phyloP scores from a whole-genome alignment of 2,797 vertebrate species.

The Chrysolophus pictus region DNA sequence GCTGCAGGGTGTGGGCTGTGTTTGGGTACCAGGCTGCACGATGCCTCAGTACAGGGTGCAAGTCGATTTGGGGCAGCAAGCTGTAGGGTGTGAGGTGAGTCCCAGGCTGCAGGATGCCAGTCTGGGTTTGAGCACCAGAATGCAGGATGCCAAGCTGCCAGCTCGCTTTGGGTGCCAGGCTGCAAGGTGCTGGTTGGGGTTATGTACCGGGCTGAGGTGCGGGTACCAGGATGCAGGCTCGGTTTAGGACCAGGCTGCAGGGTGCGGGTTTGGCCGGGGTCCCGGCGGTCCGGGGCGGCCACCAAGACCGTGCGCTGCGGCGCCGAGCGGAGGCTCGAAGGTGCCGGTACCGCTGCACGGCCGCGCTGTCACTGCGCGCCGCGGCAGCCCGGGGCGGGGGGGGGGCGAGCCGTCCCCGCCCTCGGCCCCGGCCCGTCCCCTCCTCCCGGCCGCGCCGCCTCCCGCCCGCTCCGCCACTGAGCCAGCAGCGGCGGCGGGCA shows the following conservation, averaged over 20 bases:
- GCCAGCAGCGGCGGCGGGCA: conserved; percentile 25
- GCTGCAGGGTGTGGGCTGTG: background rate
- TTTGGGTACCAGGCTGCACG: background rate
- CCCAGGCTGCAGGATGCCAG: background rate
- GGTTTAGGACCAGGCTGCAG: background rate
- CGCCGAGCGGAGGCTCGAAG: background rate
- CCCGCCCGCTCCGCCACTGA: conserved; percentile 3
- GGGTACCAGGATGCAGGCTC: background rate
- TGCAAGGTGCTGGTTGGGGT: background rate
- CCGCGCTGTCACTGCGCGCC: background rate
- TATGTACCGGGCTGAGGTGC: background rate
- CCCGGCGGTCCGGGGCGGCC: background rate
- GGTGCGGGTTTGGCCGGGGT: background rate
- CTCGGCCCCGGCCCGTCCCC: conserved; percentile 14
- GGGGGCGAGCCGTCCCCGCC: background rate
- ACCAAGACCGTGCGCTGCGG: background rate
- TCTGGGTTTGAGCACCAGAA: background rate
- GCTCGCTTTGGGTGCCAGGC: background rate
- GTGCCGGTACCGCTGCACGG: background rate
- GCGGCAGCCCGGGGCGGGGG: background rate
- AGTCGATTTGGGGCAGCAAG: background rate
- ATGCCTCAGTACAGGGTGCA: background rate
- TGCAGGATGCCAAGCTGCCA: background rate
- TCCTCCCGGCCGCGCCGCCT: background rate
- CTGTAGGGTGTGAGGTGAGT: background rate